phyloP scores from a whole-genome alignment of 2,113 vertebrate species.

The Dolichallabes microphthalmus region DNA sequence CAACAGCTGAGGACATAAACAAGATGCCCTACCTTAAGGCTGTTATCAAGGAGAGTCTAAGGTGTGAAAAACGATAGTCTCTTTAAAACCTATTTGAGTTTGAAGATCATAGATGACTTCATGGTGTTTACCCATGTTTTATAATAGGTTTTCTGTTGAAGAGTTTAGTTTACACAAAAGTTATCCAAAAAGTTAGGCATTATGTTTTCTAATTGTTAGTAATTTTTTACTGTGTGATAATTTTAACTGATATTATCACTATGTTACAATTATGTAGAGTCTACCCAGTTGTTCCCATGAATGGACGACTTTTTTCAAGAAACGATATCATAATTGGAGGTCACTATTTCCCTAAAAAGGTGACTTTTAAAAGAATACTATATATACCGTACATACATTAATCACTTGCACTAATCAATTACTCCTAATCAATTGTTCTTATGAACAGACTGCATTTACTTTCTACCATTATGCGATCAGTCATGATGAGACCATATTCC shows the following conservation, averaged over 20 bases:
- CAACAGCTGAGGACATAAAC: conserved; percentile 76
- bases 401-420: background rate
- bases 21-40: conserved; percentile 83
- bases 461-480: conserved; percentile 73
- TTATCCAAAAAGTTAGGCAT: too few relatives aligned
- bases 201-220: too few relatives aligned
- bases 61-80: conserved; percentile 65
- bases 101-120: too few relatives aligned
- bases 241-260: background rate
- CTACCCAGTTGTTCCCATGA: conserved; percentile 71
- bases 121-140: too few relatives aligned
- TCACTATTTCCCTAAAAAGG: conserved; percentile 70
- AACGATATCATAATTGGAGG: conserved; percentile 65
- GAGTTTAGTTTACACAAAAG: too few relatives aligned
- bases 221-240: background rate
- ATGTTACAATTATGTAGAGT: conserved; percentile 61
- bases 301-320: conserved; percentile 63
- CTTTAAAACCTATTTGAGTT: too few relatives aligned
- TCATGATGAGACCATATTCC: conserved; percentile 68
- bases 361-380: conserved; percentile 19
- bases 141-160: too few relatives aligned
- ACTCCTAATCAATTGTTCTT: conserved; percentile 10
- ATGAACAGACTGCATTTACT: conserved; percentile 68
- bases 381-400: background rate
- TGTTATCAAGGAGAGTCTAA: conserved; percentile 85